Percentiles rank a stretch among this genome's conserved stretches.
phyloP scores from a whole-genome alignment of 2,113 vertebrate species.

The Seriola rivoliana region DNA sequence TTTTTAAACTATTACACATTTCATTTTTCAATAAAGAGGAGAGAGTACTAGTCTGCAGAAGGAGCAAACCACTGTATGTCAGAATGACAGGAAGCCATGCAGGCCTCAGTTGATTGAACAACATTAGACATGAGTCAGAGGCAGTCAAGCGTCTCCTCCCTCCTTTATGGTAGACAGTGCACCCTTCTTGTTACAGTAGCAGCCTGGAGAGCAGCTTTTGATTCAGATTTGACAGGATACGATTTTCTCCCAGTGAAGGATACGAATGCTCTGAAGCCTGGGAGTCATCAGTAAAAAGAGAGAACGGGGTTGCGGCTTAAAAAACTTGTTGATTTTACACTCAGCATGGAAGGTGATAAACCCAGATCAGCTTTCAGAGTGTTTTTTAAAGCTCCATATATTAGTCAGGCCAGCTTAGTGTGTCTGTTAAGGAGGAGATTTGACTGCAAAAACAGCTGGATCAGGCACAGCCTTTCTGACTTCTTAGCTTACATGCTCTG shows the following conservation, averaged over 20 bases:
- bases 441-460: slow-evolving; percentile 48
- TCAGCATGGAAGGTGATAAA: slow-evolving; percentile 45
- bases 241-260: slow-evolving; percentile 44
- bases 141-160: slow-evolving; percentile 20
- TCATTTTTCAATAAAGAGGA: background rate
- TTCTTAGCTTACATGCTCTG: background rate
- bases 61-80: slow-evolving; percentile 23
- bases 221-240: slow-evolving; percentile 38
- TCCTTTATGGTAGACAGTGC: slow-evolving; percentile 30
- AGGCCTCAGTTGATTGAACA: slow-evolving; percentile 28
- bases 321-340: slow-evolving; percentile 62
- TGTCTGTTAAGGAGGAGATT: slow-evolving; percentile 36
- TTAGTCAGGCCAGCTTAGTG: slow-evolving; percentile 64
- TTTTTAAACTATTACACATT: background rate
- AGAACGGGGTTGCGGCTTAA: slow-evolving; percentile 34
- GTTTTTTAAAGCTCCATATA: slow-evolving; percentile 48
- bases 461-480: slow-evolving; percentile 14
- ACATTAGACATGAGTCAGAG: slow-evolving; percentile 37
- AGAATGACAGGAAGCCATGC: slow-evolving; percentile 40
- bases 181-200: slow-evolving; percentile 19
- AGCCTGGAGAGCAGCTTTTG: slow-evolving; percentile 27
- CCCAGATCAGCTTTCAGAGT: slow-evolving; percentile 54
- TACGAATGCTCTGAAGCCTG: slow-evolving; percentile 14
- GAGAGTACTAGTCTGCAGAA: background rate
- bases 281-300: slow-evolving; percentile 36